Conservation (phyloP, 2,888 invertebrate genomes). For the Parapristionchus giblindavisi region DNA sequence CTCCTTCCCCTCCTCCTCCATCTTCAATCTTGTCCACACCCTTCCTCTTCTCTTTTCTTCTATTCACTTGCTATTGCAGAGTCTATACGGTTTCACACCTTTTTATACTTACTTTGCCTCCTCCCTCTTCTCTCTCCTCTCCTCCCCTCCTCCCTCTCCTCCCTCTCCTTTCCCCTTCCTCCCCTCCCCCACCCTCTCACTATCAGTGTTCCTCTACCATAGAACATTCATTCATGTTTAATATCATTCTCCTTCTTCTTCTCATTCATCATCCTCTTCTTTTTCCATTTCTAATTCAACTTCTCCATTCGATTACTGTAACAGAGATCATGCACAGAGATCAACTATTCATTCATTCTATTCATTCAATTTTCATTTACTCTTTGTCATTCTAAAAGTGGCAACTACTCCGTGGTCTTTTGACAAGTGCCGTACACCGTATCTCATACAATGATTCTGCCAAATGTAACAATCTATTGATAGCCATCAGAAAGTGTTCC, state of each 20-base stretch:
- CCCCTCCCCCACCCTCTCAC: constrained; percentile 7
- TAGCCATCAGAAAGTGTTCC: too few species aligned
- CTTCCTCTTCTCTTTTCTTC: constrained; percentile 3
- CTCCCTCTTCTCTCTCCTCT: background rate
- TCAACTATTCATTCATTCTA: too few species aligned
- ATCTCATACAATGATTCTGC: too few species aligned
- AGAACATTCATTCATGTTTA: background rate
- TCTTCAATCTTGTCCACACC: background rate
- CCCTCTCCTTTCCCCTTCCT: constrained; percentile 4
- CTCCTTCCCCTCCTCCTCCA: background rate
- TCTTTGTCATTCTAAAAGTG: too few species aligned
- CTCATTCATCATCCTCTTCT: constrained; percentile 4
- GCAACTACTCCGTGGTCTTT: too few species aligned
- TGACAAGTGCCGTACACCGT: too few species aligned
- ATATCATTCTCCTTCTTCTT: constrained; percentile 9
- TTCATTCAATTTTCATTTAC: too few species aligned
- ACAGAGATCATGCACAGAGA: too few species aligned
- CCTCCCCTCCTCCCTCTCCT: constrained; percentile 13
- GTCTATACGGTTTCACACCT: background rate
- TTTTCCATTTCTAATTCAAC: constrained; percentile 12
- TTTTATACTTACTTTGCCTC: background rate
- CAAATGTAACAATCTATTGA: too few species aligned
- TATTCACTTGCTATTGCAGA: background rate
- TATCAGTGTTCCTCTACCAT: background rate
- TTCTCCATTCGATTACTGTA: too few species aligned